phyloP scores from a whole-genome alignment of 2,888 invertebrate genomes.

The Orchesella flavescens region DNA sequence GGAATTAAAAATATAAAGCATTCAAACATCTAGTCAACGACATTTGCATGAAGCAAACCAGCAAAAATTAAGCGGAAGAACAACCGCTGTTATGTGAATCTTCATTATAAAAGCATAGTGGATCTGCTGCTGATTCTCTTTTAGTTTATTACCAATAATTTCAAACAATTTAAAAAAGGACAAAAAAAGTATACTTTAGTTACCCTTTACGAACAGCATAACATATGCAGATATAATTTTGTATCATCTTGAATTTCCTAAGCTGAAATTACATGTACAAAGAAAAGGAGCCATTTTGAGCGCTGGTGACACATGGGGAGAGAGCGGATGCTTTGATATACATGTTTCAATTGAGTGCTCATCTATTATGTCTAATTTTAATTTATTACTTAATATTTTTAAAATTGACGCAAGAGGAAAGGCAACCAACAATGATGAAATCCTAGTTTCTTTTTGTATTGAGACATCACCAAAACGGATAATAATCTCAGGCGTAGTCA shows the following conservation, averaged over 20 bases:
- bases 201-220: not conserved
- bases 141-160: not conserved
- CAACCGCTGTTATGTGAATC: constrained; percentile 41
- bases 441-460: constrained; percentile 50
- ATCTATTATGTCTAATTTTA: constrained; percentile 42
- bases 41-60: not conserved
- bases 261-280: constrained; percentile 6
- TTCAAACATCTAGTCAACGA: too few species aligned
- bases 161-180: not conserved
- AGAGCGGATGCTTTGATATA: constrained; percentile 58
- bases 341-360: constrained; percentile 18
- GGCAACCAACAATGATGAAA: constrained; percentile 56
- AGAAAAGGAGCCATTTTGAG: constrained; percentile 44
- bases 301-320: constrained; percentile 57
- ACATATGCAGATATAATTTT: constrained; percentile 46
- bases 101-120: not conserved
- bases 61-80: constrained; percentile 43
- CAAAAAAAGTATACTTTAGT: not conserved
- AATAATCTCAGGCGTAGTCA: constrained; percentile 13
- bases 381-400: constrained; percentile 43
- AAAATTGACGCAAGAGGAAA: constrained; percentile 33
- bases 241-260: not conserved
- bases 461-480: constrained; percentile 44
- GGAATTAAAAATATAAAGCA: too few species aligned
- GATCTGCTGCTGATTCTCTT: not conserved